Evolutionary conservation across 2,888 invertebrate species (phyloP).

Genomic region (Mimachlamys varia): DNA sequence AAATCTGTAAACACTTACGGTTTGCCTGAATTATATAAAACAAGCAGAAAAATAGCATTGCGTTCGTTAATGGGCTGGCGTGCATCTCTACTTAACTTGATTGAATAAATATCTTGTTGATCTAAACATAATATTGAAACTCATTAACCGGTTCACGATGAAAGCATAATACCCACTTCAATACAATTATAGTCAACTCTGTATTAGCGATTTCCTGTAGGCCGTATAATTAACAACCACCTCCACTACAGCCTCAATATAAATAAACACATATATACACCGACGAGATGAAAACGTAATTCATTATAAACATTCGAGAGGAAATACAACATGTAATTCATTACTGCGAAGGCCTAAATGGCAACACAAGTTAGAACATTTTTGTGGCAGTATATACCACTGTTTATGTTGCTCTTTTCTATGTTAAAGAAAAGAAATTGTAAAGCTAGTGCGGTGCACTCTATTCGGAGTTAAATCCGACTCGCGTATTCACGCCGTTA

Average conservation of each 20-base stretch:
- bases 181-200: conserved; percentile 36
- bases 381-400: not conserved
- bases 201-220: conserved; percentile 33
- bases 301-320: not conserved
- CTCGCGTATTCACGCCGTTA: not conserved
- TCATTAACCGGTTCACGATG: conserved; percentile 34
- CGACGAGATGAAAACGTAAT: conserved; percentile 14
- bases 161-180: conserved; percentile 16
- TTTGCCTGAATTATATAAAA: conserved; percentile 15
- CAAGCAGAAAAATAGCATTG: not conserved
- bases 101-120: conserved; percentile 36
- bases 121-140: conserved; percentile 30
- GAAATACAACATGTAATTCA: not conserved
- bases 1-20: not conserved
- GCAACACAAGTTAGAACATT: not conserved
- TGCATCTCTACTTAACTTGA: conserved; percentile 22
- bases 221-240: not conserved
- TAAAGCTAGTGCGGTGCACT: not conserved
- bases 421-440: not conserved
- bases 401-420: not conserved
- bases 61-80: conserved; percentile 15
- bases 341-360: not conserved
- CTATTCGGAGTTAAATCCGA: not conserved
- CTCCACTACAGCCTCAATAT: not conserved
- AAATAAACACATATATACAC: not conserved